Base-by-base conservation (phyloP, 2,113 vertebrate genomes). In the Piprites chloris region DNA sequence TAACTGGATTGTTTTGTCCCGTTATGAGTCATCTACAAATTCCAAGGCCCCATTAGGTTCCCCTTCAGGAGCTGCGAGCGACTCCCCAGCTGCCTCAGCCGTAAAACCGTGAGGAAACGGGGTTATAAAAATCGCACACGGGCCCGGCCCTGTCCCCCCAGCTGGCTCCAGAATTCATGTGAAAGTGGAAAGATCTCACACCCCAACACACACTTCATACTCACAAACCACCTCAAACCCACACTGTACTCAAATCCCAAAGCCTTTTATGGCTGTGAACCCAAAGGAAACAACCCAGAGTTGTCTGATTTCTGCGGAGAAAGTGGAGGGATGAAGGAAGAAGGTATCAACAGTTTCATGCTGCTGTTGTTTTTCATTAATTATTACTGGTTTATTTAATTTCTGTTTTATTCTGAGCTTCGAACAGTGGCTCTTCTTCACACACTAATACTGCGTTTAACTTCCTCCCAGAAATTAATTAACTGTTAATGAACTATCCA, bases 1-100 rank as follows among this genome's bases (percentile, higher is more conserved):
- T 91, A 67, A 90, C 91, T 61, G 91, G 95, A 93, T 91, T 94
- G 94, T 91, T 97, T 91, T 94, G 96, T 96, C 91, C 94, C 90
- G 84, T 84, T 58, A 49, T 94, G 96, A 95, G 93, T 94, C 91
- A 95, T 95, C 93, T 71, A 78, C 87, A 55, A 88, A 95, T 86
- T 95, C 85, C 94, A 86, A 59, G 87, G 85, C 87, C 86, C 95
- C 94, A 65, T 79, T 44, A 89, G 77, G 33, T 67, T 94, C 84
- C 59, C 87, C 91, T 94, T 27, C 85, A 91, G 90, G 87, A 89
- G 89, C 93, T 79, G 53, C 63, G 74, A 80, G 50, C 91, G 75
- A 66, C 81, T 95, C 89, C 91, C 85, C 91, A 39, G 89, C 20
- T 3, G 68, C 61, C 91, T 77, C 74, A 44, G 89, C 78, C 2